Percentiles rank a stretch among this genome's conserved stretches.
phyloP scores from a whole-genome alignment of 2,113 vertebrate genomes.

The Embiotoca jacksoni region DNA sequence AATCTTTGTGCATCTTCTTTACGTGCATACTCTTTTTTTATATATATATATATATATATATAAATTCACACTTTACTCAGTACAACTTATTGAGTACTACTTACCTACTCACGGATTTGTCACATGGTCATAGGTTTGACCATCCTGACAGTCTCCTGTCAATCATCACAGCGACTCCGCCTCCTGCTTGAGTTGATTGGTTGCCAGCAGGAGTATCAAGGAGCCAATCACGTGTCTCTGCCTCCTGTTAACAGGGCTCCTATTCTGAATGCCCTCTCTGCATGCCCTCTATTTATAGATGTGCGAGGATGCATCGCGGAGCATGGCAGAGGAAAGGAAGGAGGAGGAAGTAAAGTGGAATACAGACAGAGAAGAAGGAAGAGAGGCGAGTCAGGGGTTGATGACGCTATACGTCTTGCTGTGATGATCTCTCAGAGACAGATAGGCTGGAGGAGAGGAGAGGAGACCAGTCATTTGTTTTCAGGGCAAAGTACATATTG shows the following conservation, averaged over 20 bases:
- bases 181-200: slow-evolving; percentile 65
- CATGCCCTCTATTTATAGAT: slow-evolving; percentile 78
- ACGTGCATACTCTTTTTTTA: too few species aligned
- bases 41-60: too few species aligned
- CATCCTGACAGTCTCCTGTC: background rate
- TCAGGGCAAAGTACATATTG: slow-evolving; percentile 41
- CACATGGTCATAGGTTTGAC: background rate
- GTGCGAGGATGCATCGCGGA: slow-evolving; percentile 34
- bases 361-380: slow-evolving; percentile 15
- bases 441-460: slow-evolving; percentile 16
- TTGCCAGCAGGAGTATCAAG: slow-evolving; percentile 17
- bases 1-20: too few species aligned
- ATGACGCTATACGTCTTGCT: slow-evolving; percentile 38
- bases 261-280: slow-evolving; percentile 48
- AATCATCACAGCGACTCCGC: slow-evolving; percentile 46
- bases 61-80: too few species aligned
- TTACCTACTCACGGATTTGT: too few species aligned
- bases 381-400: slow-evolving; percentile 7
- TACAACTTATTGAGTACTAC: too few species aligned
- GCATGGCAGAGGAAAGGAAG: background rate
- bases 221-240: slow-evolving; percentile 75
- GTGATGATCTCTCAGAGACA: slow-evolving; percentile 32
- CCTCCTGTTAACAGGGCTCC: slow-evolving; percentile 78
- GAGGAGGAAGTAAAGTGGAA: slow-evolving; percentile 24
- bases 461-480: slow-evolving; percentile 19